These are phyloP conservation scores for Ceratosolen fusciceps DNA, from an alignment of 1,140 invertebrate species.

Conservation along the genomic window DNA sequence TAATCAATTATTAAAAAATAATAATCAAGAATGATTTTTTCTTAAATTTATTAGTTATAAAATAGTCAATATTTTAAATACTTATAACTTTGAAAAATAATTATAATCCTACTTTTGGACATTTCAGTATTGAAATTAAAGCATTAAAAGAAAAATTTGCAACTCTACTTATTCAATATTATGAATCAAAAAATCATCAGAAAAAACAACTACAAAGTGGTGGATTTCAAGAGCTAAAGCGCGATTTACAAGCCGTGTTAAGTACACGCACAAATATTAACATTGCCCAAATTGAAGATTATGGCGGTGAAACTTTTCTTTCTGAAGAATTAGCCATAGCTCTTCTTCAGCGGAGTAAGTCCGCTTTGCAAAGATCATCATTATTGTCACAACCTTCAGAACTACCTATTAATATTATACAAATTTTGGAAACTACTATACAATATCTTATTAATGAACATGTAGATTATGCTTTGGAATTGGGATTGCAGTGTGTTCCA, in stretches of 20 bases:
- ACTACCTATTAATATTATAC: slow-evolving; percentile 83
- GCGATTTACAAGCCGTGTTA: slow-evolving; percentile 94
- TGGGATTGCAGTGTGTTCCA: slow-evolving; percentile 92
- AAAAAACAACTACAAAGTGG: slow-evolving; percentile 88
- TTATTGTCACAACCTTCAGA: slow-evolving; percentile 87
- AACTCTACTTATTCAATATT: slow-evolving; percentile 86
- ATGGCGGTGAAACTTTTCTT: slow-evolving; percentile 96
- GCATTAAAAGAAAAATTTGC: slow-evolving; percentile 83
- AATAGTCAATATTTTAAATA: background rate
- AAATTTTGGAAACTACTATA: slow-evolving; percentile 89
- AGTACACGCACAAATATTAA: slow-evolving; percentile 93
- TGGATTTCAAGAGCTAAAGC: slow-evolving; percentile 91
- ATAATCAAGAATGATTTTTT: too few species aligned
- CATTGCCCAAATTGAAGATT: slow-evolving; percentile 94
- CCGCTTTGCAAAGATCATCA: slow-evolving; percentile 90
- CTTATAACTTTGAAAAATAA: background rate
- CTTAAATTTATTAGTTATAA: background rate
- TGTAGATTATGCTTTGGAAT: slow-evolving; percentile 95
- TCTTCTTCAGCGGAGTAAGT: slow-evolving; percentile 92
- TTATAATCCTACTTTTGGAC: background rate
- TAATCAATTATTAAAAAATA: too few species aligned
- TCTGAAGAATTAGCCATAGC: slow-evolving; percentile 97
- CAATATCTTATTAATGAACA: slow-evolving; percentile 92
- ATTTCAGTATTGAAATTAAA: slow-evolving; percentile 77
- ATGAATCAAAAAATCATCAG: slow-evolving; percentile 94